Percentiles rank a stretch among this genome's conserved stretches.
These are phyloP conservation scores for Synchiropus splendidus DNA, from an alignment of 2,113 vertebrate genomes.

Conservation along the genomic window DNA sequence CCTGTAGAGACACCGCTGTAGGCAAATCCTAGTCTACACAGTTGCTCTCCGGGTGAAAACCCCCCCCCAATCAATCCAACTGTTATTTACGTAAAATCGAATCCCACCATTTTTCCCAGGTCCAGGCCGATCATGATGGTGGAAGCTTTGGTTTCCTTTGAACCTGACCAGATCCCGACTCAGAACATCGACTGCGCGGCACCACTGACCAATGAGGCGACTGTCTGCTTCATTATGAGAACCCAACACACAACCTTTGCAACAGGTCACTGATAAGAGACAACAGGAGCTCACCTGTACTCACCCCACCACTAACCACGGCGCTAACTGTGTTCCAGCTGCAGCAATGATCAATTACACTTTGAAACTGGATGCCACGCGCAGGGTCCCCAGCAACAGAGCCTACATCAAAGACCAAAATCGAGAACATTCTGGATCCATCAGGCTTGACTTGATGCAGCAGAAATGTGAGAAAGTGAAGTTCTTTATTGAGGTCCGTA, in stretches of 20 bases:
- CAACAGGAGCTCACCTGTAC: not conserved
- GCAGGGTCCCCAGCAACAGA: slow-evolving; percentile 40
- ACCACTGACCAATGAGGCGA: not conserved
- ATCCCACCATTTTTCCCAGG: slow-evolving; percentile 33
- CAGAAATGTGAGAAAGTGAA: rapidly evolving
- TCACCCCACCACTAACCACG: not conserved
- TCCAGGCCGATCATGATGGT: slow-evolving; percentile 61
- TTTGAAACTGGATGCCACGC: slow-evolving; percentile 52
- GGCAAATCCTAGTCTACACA: no score
- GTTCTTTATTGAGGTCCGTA: slow-evolving; percentile 46
- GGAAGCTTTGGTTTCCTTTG: slow-evolving; percentile 26
- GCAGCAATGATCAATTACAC: slow-evolving; percentile 43
- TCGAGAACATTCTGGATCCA: not conserved
- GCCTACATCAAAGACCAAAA: slow-evolving; percentile 31
- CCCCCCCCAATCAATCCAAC: no score
- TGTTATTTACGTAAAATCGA: no score
- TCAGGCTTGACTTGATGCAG: rapidly evolving
- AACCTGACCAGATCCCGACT: slow-evolving; percentile 36
- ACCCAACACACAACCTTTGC: rapidly evolving
- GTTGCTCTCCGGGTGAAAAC: no score
- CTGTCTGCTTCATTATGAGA: slow-evolving; percentile 56
- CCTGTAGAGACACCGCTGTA: no score
- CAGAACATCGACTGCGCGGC: slow-evolving; percentile 23
- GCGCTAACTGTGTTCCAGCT: slow-evolving; percentile 27
- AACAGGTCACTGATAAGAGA: slow-evolving; percentile 29